Evolutionary conservation across 1,140 invertebrate species (phyloP), one percentile per base, ranked within the genome.

Genomic region (Homalodisca vitripennis): DNA sequence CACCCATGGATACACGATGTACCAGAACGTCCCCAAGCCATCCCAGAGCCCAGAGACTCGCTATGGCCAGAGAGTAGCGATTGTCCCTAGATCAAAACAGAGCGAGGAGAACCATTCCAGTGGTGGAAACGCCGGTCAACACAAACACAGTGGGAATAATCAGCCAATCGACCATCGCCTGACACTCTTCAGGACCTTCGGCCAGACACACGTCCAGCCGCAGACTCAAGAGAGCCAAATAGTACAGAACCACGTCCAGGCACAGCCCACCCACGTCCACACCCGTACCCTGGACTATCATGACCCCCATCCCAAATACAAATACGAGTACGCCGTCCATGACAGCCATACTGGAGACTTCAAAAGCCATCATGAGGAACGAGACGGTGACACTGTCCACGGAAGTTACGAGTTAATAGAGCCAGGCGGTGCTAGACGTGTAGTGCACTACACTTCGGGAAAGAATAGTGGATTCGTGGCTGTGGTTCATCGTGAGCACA

Each of bases 301-400:
- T 32, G 55, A 60, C 24, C n/a, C 60, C 10, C 51, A 70, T 32
- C 67, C 83, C 10, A 81, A 83, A 66, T 85, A 85, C 74, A 78
- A 78, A 48, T 86, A 84, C 76, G 75, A 80, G 17, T 86, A 86
- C 72, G 79, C 78, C 20, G 84, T 86, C 22, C 79, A 81, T 34
- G 84, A 85, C 71, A 77, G 79, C 20, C 78, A 84, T 75, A 85
- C 84, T 34, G 82, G 83, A 17, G 84, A 86, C 74, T 79, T 84
- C 70, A 85, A 86, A 76, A 80, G 79, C 72, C 84, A 85, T 67
- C 76, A 81, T 41, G 84, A 85, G 75, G 78, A 80, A 27, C 75
- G 83, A n/a, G 79, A 83, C 72, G 80, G 85, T 0, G 85, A 87
- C 71, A 77, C 80, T 29, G 84, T 85, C 34, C 29, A 64, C 2